Percentiles rank a stretch among this genome's conserved stretches.
Conservation (phyloP, 1,140 invertebrate genomes). For the Drosophila asahinai region DNA sequence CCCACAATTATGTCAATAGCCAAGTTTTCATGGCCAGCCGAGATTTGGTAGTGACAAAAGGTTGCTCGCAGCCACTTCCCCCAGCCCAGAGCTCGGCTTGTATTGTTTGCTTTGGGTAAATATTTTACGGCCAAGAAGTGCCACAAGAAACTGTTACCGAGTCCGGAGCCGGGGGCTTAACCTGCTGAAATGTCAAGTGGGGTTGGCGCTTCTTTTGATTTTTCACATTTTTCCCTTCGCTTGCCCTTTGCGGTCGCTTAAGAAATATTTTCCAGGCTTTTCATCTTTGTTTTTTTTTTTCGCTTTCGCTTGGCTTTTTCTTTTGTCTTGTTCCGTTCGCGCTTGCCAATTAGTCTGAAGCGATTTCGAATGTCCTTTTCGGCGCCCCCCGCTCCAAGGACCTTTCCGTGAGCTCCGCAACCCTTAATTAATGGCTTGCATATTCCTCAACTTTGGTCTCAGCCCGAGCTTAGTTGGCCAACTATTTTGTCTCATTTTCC, state of each 20-base stretch:
- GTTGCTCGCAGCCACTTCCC: slow-evolving; percentile 15
- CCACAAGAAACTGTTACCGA: slow-evolving; percentile 68
- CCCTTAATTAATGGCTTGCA: slow-evolving; percentile 68
- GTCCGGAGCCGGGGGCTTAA: slow-evolving; percentile 41
- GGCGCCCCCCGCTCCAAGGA: not conserved
- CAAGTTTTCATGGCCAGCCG: slow-evolving; percentile 35
- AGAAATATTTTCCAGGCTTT: slow-evolving; percentile 51
- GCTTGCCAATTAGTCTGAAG: slow-evolving; percentile 67
- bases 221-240: slow-evolving; percentile 50
- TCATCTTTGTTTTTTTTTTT: slow-evolving; percentile 11
- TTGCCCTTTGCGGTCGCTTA: slow-evolving; percentile 60
- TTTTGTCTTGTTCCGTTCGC: slow-evolving; percentile 56
- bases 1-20: slow-evolving; percentile 80
- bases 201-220: slow-evolving; percentile 64
- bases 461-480: slow-evolving; percentile 48
- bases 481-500: slow-evolving; percentile 84
- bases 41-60: slow-evolving; percentile 61
- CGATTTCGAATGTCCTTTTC: slow-evolving; percentile 42
- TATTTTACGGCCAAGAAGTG: slow-evolving; percentile 72
- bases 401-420: slow-evolving; percentile 18
- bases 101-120: slow-evolving; percentile 64
- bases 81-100: slow-evolving; percentile 1
- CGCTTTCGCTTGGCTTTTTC: slow-evolving; percentile 4
- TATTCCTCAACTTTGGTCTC: slow-evolving; percentile 29
- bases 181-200: slow-evolving; percentile 71